Base-by-base conservation (phyloP, 2,113 vertebrate species). In the Cyanoramphus novaezelandiae region DNA sequence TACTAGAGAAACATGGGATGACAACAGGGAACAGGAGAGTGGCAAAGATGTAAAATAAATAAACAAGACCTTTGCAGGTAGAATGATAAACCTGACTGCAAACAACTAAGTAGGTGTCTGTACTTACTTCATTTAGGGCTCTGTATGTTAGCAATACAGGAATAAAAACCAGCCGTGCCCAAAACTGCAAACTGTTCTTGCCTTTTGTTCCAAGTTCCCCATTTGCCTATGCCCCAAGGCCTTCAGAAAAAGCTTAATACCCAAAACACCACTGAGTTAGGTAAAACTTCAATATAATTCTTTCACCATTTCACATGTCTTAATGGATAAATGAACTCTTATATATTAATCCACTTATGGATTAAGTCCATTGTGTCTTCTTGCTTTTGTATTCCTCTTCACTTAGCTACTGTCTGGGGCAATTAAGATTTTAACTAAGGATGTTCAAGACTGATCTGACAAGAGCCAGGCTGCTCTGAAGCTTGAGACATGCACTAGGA, bases 391-490 rank as follows among this genome's bases (percentile, higher is more conserved):
- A 67, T 65, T 77, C 23, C 9, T 75, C 59, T 83, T 75, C n/a
- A 85, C 24, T 65, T 41, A 63, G n/a, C 15, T 18, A 55, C 19
- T 52, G 31, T 49, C 33, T 46, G 19, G 16, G 11, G 17, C 37
- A 88, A 83, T 81, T 83, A 68, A 50, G 19, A 67, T 70, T 86
- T 86, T 63, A 82, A 39, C 50, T 71, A n/a, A 88, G 80, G n/a
- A 68, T 1, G 1, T 27, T 65, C 16, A 67, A 52, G 70, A 44
- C 5, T 47, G 65, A 77, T 76, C 60, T 70, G 74, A 17, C 7
- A 41, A 59, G 7, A 83, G 20, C 7, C 23, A 80, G 28, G 11
- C 18, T 81, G 17, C 41, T 74, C 11, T 5, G 41, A 79, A 29
- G 23, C n/a, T 93, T 82, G 23, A 83, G 63, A 1, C 43, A 6